These are phyloP conservation scores for Aleiodes testaceus DNA, from an alignment of 2,888 invertebrate species.

Conservation along the genomic window DNA sequence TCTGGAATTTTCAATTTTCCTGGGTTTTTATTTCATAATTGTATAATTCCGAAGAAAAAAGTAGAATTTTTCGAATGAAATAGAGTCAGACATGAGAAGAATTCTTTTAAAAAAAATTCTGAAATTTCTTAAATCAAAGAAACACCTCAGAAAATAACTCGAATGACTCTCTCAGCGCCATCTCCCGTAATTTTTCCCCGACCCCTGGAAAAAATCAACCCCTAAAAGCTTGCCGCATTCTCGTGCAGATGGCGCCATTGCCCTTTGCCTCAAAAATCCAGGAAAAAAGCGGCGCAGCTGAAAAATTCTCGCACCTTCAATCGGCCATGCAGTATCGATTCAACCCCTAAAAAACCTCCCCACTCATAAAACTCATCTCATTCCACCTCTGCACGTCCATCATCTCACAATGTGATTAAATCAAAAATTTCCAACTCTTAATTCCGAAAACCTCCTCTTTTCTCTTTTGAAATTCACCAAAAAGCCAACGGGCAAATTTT, in stretches of 20 bases:
- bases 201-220: constrained; percentile 41
- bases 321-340: constrained; percentile 51
- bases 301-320: constrained; percentile 45
- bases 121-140: constrained; percentile 15
- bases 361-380: not conserved
- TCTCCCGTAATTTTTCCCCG: constrained; percentile 61
- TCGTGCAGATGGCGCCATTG: constrained; percentile 65
- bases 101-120: not conserved
- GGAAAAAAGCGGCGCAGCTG: constrained; percentile 41
- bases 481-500: constrained; percentile 43
- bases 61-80: too few relatives aligned
- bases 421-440: not conserved
- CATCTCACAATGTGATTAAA: not conserved
- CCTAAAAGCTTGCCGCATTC: constrained; percentile 53
- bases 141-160: constrained; percentile 18
- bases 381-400: not conserved
- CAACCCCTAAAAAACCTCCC: not conserved
- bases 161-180: constrained; percentile 56
- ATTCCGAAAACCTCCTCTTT: not conserved
- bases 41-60: not conserved
- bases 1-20: constrained; percentile 36
- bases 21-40: not conserved
- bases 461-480: constrained; percentile 41
- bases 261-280: constrained; percentile 33
- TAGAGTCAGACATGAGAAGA: not conserved